Evolutionary conservation across 2,888 invertebrate species (phyloP), one percentile per base, ranked within the genome.

Genomic region (Leptura quadrifasciata): DNA sequence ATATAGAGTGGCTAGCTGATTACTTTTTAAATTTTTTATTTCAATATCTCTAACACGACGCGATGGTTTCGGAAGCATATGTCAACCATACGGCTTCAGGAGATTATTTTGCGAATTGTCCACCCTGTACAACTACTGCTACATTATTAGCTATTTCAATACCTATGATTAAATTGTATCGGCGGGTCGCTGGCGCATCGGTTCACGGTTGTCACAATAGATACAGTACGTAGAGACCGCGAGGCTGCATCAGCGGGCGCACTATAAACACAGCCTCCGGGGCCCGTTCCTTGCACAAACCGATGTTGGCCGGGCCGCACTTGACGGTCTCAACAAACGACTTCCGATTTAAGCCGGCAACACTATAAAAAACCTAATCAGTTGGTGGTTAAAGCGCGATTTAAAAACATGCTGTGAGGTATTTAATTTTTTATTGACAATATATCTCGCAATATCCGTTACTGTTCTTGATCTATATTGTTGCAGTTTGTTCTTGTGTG

Each of bases 271-370:
- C 72, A 65, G 72, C 61, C 73, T 75, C 77, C 73, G 52, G 67
- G 64, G 35, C n/a, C 69, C 69, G 69, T 64, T 70, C 75, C 67
- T 75, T 69, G 61, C 77, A 75, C 52, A 73, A 72, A 74, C 71
- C 74, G 39, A 70, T 70, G 75, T 73, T 54, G 47, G 57, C 63
- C 76, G 72, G 27, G 69, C n/a, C 60, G 70, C 65, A 64, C 52
- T 61, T 65, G 61, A 67, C 76, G 68, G 72, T 74, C 77, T 80
- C 80, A 82, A 82, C 80, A 79, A 79, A 77, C 77, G 76, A 80
- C 80, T 82, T 82, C 82, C 82, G 82, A 82, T 78, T 68, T 74
- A 77, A 80, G 79, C 76, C 79, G 80, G 77, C 81, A 76, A 65
- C 78, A 68, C 57, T 69, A 75, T 79, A 70, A 76, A 76, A 76